phyloP scores from a whole-genome alignment of 2,888 invertebrate genomes.

The Nomada hirtipes region DNA sequence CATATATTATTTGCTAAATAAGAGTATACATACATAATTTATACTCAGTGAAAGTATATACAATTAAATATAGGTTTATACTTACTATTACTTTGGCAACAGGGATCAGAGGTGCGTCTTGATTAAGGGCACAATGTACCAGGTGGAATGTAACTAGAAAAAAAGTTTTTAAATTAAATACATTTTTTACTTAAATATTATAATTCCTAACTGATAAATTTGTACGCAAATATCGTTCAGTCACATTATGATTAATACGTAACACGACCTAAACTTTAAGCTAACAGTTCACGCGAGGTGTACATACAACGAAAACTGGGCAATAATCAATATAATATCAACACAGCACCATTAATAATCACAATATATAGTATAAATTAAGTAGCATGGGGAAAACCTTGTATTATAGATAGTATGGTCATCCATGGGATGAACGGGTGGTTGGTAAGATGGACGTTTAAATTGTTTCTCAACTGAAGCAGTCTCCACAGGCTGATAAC shows the following conservation, averaged over 20 bases:
- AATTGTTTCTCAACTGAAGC: constrained; percentile 71
- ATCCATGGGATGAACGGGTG: constrained; percentile 75
- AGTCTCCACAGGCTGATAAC: constrained; percentile 81
- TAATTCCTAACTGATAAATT: too few relatives aligned
- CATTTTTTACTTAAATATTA: neutral
- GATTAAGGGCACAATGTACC: constrained; percentile 73
- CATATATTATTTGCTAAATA: too few relatives aligned
- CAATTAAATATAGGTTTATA: too few relatives aligned
- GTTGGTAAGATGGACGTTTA: constrained; percentile 69
- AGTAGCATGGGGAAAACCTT: constrained; percentile 67
- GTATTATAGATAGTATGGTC: constrained; percentile 79
- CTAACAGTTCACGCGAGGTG: too few relatives aligned
- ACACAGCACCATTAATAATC: neutral
- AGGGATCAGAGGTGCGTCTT: neutral
- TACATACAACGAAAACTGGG: too few relatives aligned
- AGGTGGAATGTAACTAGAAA: constrained; percentile 77
- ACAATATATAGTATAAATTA: too few relatives aligned
- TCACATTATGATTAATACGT: too few relatives aligned
- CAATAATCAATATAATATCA: neutral
- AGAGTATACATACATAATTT: too few relatives aligned
- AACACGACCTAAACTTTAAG: too few relatives aligned
- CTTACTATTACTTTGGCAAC: too few relatives aligned
- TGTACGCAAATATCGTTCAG: too few relatives aligned
- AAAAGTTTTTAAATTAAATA: neutral
- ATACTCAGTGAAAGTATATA: too few relatives aligned